Evolutionary conservation across 2,888 invertebrate genomes (phyloP).

Genomic region (Drosophila stalkeri): DNA sequence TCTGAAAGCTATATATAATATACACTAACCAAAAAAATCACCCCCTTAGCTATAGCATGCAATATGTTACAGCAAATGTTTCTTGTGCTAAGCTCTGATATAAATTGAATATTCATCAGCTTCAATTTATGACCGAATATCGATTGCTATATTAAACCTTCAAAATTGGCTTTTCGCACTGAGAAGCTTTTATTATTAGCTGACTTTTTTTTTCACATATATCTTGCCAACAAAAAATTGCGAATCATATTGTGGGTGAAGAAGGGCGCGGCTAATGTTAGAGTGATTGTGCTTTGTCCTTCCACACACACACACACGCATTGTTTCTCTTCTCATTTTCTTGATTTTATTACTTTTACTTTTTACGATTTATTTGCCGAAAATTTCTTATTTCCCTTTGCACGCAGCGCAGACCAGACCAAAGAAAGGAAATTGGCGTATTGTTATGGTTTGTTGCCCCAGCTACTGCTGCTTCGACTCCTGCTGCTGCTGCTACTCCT

Average conservation of each 20-base stretch:
- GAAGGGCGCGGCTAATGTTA: slow-evolving; percentile 20
- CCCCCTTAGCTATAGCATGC: background rate
- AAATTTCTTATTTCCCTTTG: slow-evolving; percentile 77
- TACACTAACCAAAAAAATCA: slow-evolving; percentile 12
- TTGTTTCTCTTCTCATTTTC: slow-evolving; percentile 72
- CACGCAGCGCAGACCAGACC: slow-evolving; percentile 20
- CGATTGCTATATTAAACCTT: slow-evolving; percentile 40
- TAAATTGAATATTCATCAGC: slow-evolving; percentile 52
- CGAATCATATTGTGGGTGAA: slow-evolving; percentile 31
- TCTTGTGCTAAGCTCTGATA: background rate
- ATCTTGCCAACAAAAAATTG: slow-evolving; percentile 9
- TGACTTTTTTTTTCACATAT: slow-evolving; percentile 15
- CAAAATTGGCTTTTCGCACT: slow-evolving; percentile 36
- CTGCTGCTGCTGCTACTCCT: background rate
- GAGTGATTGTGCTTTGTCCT: slow-evolving; percentile 20
- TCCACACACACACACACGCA: background rate
- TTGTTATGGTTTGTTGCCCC: slow-evolving; percentile 46
- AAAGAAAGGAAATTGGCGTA: slow-evolving; percentile 57
- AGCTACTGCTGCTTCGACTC: background rate
- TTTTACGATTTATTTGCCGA: slow-evolving; percentile 80
- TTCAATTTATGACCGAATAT: slow-evolving; percentile 42
- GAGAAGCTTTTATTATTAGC: slow-evolving; percentile 15
- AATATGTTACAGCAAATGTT: background rate
- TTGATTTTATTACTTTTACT: slow-evolving; percentile 80
- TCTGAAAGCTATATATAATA: slow-evolving; percentile 33